Base-by-base conservation (phyloP, 30 jellyfish, hydroid and myxozoan genomes). In the Nemopilema nomurai region DNA sequence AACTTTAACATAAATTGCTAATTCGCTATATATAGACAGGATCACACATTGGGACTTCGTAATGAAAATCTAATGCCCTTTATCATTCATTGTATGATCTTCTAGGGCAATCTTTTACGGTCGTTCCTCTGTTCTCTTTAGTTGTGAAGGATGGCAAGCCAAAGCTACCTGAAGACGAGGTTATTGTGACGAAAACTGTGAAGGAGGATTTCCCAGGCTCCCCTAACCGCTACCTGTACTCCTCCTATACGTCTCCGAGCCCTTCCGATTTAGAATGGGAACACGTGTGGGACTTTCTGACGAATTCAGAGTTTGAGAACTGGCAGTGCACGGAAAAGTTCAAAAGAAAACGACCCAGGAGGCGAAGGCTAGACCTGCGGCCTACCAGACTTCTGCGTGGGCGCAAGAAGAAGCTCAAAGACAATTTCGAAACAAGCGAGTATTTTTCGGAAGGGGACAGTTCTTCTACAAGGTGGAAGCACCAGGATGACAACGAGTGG, bases 261-360 rank as follows among this genome's bases (percentile, higher is more conserved):
- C 97, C 99, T 1, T 94, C 99, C 0, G 99, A 94, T 23, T 79
- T 94, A 20, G 99, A 94, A 41, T 94, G 99, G 99, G 99, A 94
- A 82, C 99, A 94, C 57, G 99, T 97, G 18, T 94, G 99, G 99
- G 99, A 94, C 65, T 85, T 89, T 66, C 85, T 94, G 3, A 89
- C 99, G 52, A 90, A 94, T 70, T 94, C 94, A 20, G 95, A 94
- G 30, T 89, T 89, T 65, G 96, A 94, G 70, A 73, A 67, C 79
- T 77, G 93, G 88, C 92, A 89, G 41, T 78, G 91, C 74, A 71
- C 80, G 23, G 93, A 52, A 50, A 62, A 88, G 1, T 27, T 52
- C 57, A 89, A 90, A 52, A 77, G 91, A 4, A 89, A 83, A 79
- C 74, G 87, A 41, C 77, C 80, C 21, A 52, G 77, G 32, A 66